Conservation (phyloP, 1,140 invertebrate species). For the Atta cephalotes region DNA sequence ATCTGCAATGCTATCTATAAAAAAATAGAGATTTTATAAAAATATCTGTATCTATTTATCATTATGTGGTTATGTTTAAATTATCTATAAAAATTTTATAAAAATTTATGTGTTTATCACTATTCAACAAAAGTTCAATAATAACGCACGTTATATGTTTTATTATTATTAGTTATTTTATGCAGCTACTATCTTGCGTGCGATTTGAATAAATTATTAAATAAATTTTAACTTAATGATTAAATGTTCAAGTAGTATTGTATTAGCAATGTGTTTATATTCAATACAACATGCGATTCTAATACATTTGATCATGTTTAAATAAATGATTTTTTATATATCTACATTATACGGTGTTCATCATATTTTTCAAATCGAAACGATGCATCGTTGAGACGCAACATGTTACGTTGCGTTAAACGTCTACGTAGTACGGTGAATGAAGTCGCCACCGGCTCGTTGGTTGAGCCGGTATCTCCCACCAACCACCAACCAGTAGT, state of each 20-base stretch:
- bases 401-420: too few species aligned
- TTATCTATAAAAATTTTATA: slow-evolving; percentile 7
- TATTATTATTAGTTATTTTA: neutral
- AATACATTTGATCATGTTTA: neutral
- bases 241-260: neutral
- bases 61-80: neutral
- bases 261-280: neutral
- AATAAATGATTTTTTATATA: neutral
- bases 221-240: slow-evolving; percentile 1
- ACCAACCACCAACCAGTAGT: too few species aligned
- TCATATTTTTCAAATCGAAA: neutral
- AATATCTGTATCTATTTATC: neutral
- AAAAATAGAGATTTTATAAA: neutral
- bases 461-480: too few species aligned
- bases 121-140: neutral
- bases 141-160: neutral
- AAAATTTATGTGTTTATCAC: neutral
- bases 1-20: neutral
- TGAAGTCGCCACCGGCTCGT: too few species aligned
- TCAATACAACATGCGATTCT: neutral
- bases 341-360: neutral
- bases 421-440: too few species aligned
- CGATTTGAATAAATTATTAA: neutral
- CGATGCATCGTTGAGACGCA: neutral
- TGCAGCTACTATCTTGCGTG: neutral